phyloP scores from a whole-genome alignment of 2,888 invertebrate genomes.

The Patella pellucida region DNA sequence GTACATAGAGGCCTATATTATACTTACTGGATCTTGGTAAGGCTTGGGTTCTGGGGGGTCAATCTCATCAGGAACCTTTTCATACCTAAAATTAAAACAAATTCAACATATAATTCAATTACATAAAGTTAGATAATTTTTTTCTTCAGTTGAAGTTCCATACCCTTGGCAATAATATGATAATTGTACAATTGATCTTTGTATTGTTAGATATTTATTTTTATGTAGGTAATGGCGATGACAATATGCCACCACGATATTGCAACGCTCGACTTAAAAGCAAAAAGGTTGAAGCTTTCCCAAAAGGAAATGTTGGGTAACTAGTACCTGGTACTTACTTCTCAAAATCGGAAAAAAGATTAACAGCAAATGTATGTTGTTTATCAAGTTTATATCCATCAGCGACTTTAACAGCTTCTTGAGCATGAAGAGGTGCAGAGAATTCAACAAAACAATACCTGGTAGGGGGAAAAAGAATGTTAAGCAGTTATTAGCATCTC shows the following conservation, averaged over 20 bases:
- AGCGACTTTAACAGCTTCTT: conserved; percentile 88
- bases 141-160: no score
- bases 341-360: conserved; percentile 94
- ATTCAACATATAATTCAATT: conserved; percentile 4
- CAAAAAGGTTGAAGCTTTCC: background rate
- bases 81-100: conserved; percentile 76
- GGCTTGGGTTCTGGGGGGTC: conserved; percentile 89
- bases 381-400: conserved; percentile 97
- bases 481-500: no score
- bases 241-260: background rate
- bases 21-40: conserved; percentile 81
- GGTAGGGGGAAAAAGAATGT: conserved; percentile 22
- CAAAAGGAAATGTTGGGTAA: background rate
- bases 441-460: conserved; percentile 93
- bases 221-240: no score
- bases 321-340: conserved; percentile 78
- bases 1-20: background rate
- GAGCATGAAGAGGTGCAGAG: conserved; percentile 84
- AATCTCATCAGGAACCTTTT: conserved; percentile 93
- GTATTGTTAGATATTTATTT: no score
- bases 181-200: no score
- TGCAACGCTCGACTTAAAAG: background rate
- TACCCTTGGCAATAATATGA: no score
- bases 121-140: no score
- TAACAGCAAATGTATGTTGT: conserved; percentile 92